Base-by-base conservation (phyloP, 2,113 vertebrate species). In the Planiliza haematocheilus region DNA sequence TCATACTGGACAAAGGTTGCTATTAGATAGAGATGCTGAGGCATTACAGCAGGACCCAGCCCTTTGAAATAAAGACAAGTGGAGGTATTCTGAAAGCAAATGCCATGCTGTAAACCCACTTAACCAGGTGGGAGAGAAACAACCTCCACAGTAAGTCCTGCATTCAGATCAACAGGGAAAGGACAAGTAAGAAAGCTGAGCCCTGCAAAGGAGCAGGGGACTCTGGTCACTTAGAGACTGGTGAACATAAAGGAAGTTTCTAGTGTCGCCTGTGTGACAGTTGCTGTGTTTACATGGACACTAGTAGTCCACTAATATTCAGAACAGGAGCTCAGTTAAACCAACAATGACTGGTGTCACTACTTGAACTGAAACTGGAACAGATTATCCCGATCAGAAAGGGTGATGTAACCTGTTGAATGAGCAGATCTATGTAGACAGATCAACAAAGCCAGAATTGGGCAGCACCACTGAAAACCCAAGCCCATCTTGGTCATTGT, bases 11-110 rank as follows among this genome's bases (percentile, higher is more conserved):
- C 76, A 66, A 41, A 75, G 56, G 63, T 17, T 64, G 43, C 61
- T 17, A 77, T 83, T 64, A 68, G 45, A 75, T 42, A 10, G 50
- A 80, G 67, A 82, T 69, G 36, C 30, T 24, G 60, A 77, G 24
- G 68, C 16, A 8, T 24, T 43, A 77, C 46, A 45, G 41, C 58
- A 63, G 37, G 59, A 62, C 50, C 41, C 64, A 50, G 24, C 70
- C 17, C 79, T 59, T 2, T 42, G n/a, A 60, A 49, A 63, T 49
- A 60, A 74, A 83, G 53, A 59, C 45, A 18, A 17, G 14, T 50
- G 16, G 59, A 67, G 14, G 7, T 49, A 30, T 45, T 46, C 39
- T 51, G 30, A 20, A 18, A 14, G 2, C 11, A 16, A 20, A 63
- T 20, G 12, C 0, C 37, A 64, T 16, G 2, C n/a, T 41, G 16